Evolutionary conservation across 2,113 vertebrate species (phyloP).

Genomic region (Carettochelys insculpta): DNA sequence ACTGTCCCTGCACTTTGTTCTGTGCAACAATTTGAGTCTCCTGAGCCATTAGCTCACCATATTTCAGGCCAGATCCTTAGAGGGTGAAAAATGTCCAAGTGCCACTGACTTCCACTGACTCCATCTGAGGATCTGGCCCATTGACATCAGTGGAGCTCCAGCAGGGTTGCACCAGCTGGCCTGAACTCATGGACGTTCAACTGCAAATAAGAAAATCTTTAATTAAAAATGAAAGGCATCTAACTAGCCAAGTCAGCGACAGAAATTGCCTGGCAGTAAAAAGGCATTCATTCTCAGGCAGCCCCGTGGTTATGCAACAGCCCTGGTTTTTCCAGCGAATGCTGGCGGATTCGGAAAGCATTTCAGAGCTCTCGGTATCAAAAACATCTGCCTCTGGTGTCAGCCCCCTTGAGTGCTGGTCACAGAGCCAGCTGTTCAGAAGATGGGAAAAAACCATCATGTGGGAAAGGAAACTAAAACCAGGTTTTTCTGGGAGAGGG

Average conservation of each 20-base stretch:
- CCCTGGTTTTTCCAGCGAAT: neutral
- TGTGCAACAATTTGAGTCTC: neutral
- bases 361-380: neutral
- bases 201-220: neutral
- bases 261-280: neutral
- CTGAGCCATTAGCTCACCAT: rapidly evolving
- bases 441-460: neutral
- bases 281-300: neutral
- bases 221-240: neutral
- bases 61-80: neutral
- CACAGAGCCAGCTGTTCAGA: neutral
- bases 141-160: neutral
- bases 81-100: neutral
- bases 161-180: neutral
- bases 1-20: too few species aligned
- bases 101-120: neutral
- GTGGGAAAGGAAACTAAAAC: neutral
- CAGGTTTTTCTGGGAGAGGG: neutral
- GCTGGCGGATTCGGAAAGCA: neutral
- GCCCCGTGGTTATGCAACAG: neutral
- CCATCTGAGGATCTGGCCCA: neutral
- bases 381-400: neutral
- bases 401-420: neutral
- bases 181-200: neutral
- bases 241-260: neutral